Base-by-base conservation (phyloP, 2,888 invertebrate genomes). In the Dasypolia templi region DNA sequence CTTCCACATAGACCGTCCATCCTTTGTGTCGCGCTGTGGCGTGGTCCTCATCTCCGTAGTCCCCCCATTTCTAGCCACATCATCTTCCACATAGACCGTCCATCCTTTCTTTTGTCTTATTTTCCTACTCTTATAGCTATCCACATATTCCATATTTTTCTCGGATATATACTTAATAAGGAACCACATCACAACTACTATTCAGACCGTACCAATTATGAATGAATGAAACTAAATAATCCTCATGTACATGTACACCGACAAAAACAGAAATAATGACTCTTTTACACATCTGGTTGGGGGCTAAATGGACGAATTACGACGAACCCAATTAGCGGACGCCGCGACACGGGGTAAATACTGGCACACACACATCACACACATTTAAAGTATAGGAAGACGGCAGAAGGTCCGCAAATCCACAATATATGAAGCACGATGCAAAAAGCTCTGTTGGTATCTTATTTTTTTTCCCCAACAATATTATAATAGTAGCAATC, bases 241-340 rank as follows among this genome's bases (percentile, higher is more conserved):
- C 11, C 64, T 32, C n/a, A 59, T 32, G 3, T 49, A 53, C n/a
- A n/a, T n/a, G n/a, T n/a, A n/a, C n/a, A n/a, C 14, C 2, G 3
- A 39, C 26, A 56, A 67, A 63, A 61, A 35, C 26, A 44, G 32
- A 80, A 70, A 79, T 79, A 66, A 80, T 77, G 55, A 76, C 77
- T 46, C 68, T 56, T 63, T 58, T 29, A 46, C 51, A 62, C 77
- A 76, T 76, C 58, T 55, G 72, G 19, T 32, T 6, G 65, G 19
- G 49, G 49, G 35, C 49, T 2, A 46, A 75, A 76, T 49, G 46
- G 29, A n/a, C 44, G 46, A 22, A 35, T 66, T 44, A 56, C 56
- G 26, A 39, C 12, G 65, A n/a, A 44, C 72, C 81, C 77, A 81
- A 81, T 81, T 81, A 81, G 73, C 26, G 62, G 22, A 22, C 35